Evolutionary conservation across 2,888 invertebrate species (phyloP), one percentile per base, ranked within the genome.

Genomic region (Buathra laborator): DNA sequence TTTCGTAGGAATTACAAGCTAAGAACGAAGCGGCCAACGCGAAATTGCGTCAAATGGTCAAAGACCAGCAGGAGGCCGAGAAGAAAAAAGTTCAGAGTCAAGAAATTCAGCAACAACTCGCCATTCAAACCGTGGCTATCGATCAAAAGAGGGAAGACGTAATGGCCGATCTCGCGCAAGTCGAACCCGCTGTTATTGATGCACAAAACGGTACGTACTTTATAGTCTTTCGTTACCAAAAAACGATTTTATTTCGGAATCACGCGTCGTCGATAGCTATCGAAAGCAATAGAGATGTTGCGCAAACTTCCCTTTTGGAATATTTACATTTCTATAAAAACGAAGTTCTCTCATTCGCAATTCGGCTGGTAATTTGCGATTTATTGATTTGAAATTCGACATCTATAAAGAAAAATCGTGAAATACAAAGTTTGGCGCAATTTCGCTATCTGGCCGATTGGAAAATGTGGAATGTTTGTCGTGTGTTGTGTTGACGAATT

Each of bases 1-100:
- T 68, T 77, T 78, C 75, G 10, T 84, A 96, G 95, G 98, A 98
- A 94, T 94, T 98, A 29, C 98, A 99, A 95, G 98, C 98, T 59
- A 99, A 99, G 95, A 99, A 99, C 93, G 98, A 99, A 93, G 99
- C 99, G 2, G 99, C 99, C 74, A 99, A 99, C 94, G 98, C 98
- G n/a, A 99, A 99, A 94, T 95, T 99, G 71, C 97, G 98, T 88
- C 99, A 99, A 94, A 99, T 99, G 99, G 98, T 99, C 68, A 99
- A 99, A 95, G 99, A 99, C 94, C 99, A 99, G 94, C 99, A 99
- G 92, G 99, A 99, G 94, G 99, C 99, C 1, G 99, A 99, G 94
- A 98, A 99, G 95, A 99, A 99, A 94, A 99, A 99, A 94, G 98
- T 98, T 51, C 98, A 99, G 91, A 98, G 98, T 91, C 99, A 99